phyloP scores from a whole-genome alignment of 2,113 vertebrate genomes.

The Callipepla squamata region DNA sequence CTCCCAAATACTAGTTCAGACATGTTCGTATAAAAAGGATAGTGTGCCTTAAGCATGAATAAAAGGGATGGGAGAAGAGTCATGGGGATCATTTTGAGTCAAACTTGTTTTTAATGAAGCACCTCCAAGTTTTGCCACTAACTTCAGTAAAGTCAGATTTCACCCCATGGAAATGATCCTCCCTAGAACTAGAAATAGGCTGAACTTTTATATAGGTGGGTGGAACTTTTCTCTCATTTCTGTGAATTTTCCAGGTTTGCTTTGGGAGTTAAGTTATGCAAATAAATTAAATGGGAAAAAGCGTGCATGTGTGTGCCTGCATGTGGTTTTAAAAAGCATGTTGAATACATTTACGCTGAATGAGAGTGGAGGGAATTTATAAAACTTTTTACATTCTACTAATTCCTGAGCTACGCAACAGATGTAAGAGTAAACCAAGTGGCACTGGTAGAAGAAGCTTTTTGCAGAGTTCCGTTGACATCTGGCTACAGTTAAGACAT shows the following conservation, averaged over 20 bases:
- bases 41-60: conserved; percentile 1
- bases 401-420: conserved; percentile 63
- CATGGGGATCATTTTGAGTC: background rate
- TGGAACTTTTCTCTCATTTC: background rate
- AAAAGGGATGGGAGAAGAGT: background rate
- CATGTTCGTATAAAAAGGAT: background rate
- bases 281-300: conserved; percentile 47
- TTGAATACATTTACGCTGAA: conserved; percentile 62
- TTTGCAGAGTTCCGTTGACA: conserved; percentile 51
- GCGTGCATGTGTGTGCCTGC: background rate
- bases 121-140: background rate
- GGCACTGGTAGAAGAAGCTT: conserved; percentile 36
- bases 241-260: conserved; percentile 24
- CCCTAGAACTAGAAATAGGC: background rate
- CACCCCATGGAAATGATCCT: background rate
- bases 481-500: conserved; percentile 70
- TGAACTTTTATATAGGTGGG: background rate
- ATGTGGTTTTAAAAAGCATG: conserved; percentile 26
- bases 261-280: conserved; percentile 49
- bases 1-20: background rate
- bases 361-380: conserved; percentile 59
- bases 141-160: background rate
- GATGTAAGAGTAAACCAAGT: conserved; percentile 65
- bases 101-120: conserved; percentile 15
- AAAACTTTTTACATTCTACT: conserved; percentile 56